phyloP scores from a whole-genome alignment of 2,113 vertebrate species.

The Aegypius monachus region DNA sequence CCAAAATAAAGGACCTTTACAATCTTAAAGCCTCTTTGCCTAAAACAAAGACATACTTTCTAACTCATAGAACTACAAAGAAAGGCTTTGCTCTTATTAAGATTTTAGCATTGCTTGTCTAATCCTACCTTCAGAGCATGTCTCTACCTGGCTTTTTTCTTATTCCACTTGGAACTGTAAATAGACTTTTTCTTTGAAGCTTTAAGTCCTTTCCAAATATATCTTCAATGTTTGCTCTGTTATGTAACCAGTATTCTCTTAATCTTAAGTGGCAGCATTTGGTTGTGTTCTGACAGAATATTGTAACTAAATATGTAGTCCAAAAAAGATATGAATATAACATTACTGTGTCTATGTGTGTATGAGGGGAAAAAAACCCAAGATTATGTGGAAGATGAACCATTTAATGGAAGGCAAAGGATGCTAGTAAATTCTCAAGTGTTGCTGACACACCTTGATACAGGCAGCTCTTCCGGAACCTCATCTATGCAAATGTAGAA shows the following conservation, averaged over 20 bases:
- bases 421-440: background rate
- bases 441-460: background rate
- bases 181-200: conserved; percentile 58
- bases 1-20: background rate
- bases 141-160: background rate
- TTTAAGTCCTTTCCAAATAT: conserved; percentile 63
- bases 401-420: background rate
- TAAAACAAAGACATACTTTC: background rate
- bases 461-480: background rate
- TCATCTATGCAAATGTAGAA: background rate
- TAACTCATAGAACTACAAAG: background rate
- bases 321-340: background rate
- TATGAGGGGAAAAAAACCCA: background rate
- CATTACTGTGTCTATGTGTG: background rate
- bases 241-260: conserved; percentile 56
- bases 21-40: background rate
- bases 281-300: conserved; percentile 20
- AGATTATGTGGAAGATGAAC: background rate
- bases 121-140: background rate
- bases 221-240: conserved; percentile 47
- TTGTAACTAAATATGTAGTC: background rate
- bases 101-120: background rate
- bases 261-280: conserved; percentile 32
- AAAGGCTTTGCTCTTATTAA: background rate
- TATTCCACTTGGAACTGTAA: background rate